Base-by-base conservation (phyloP, 2,888 invertebrate genomes). In the Thalpophila matura region DNA sequence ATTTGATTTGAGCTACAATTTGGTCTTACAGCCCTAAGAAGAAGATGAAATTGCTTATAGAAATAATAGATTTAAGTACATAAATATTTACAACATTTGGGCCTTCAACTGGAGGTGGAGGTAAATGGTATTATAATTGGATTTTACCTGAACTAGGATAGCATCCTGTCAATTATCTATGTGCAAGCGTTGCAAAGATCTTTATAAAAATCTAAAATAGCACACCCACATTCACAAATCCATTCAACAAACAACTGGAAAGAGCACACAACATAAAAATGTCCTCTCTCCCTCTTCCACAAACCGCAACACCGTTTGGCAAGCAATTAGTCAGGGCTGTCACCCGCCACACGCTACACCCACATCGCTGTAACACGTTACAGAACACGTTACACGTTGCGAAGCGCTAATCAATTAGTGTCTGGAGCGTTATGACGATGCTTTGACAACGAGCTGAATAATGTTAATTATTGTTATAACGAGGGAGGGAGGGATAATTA, bases 291-390 rank as follows among this genome's bases (percentile, higher is more conserved):
- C 5, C 14, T 50, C 16, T 42, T 7, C 10, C 16, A 33, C 31
- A 57, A 73, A 38, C 68, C 58, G 26, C 45, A 22, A 10, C 42
- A 29, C 24, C 33, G 18, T 57, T 69, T 57, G 61, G 31, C 54
- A 62, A 59, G 62, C 70, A 70, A 75, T 75, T 75, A 74, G 75
- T 74, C 42, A 37, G 35, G 14, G 37, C 61, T 76, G 75, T 60
- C 79, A 74, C 43, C 46, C 60, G 10, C 55, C 55, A 46, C 47
- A 42, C 27, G 60, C 46, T 56, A 55, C 45, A 54, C 24, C 18
- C 38, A 31, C 14, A 31, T 14, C 37, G 40, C 22, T 45, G 37
- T 58, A 50, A 56, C 65, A 20, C 10, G 64, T 37, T 37, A 71
- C 65, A 31, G 14, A 22, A 47, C 46, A 54, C 22, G 68, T 51